Conservation (phyloP, 2,113 vertebrate genomes). For the Trogon surrucura region DNA sequence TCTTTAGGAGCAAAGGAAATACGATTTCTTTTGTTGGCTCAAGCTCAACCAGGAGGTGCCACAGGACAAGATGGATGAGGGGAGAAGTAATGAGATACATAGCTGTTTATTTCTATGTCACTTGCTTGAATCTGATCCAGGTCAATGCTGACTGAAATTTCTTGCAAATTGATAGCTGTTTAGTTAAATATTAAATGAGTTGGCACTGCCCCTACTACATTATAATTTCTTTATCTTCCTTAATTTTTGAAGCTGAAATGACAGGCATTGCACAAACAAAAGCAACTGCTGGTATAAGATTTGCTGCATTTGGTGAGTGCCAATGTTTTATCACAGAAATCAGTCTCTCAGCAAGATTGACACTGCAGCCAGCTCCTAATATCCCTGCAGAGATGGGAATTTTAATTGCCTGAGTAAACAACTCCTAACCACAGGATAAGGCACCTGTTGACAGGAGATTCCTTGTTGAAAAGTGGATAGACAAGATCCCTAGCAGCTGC, state of each 20-base stretch:
- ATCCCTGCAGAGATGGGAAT: neutral
- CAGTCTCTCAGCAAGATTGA: neutral
- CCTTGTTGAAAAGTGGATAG: neutral
- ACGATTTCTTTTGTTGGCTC: neutral
- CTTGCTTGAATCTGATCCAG: neutral
- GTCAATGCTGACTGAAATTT: neutral
- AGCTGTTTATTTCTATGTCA: slow-evolving; percentile 15
- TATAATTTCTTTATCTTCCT: neutral
- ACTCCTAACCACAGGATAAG: neutral
- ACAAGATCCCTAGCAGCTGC: neutral
- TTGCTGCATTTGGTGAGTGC: neutral
- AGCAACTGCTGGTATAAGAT: neutral
- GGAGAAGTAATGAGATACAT: neutral
- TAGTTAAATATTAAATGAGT: neutral
- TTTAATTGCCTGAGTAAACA: neutral
- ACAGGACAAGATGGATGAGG: neutral
- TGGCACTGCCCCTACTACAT: neutral
- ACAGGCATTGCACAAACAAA: neutral
- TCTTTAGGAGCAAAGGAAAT: neutral
- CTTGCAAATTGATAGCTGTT: neutral
- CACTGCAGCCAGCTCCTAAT: neutral
- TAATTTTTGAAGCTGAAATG: neutral
- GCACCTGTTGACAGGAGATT: neutral
- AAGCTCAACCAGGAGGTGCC: neutral
- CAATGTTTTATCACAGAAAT: neutral